Evolutionary conservation across 2,113 vertebrate genomes (phyloP).

Genomic region (Spea bombifrons): DNA sequence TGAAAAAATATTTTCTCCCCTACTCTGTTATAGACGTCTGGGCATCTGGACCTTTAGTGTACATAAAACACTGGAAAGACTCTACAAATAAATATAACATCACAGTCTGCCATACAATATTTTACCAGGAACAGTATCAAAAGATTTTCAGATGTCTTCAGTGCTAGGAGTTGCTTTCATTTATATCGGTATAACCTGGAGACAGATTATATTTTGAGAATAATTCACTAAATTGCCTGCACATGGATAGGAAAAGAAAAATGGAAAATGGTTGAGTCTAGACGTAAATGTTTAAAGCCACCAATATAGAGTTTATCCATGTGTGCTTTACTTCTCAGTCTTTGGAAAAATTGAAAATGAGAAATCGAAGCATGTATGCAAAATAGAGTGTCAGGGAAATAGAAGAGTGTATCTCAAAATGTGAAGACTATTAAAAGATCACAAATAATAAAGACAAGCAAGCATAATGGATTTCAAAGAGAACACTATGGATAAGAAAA

Average conservation of each 20-base stretch:
- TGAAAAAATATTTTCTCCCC: slow-evolving; percentile 20
- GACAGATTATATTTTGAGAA: neutral
- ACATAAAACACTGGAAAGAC: neutral
- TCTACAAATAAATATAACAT: neutral
- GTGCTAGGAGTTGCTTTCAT: neutral
- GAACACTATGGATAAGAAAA: no score
- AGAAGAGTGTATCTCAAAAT: no score
- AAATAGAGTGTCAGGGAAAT: no score
- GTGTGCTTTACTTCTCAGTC: no score
- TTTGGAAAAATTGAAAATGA: no score
- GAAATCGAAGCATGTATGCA: no score
- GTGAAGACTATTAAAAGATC: no score
- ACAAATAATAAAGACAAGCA: no score
- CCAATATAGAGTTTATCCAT: no score
- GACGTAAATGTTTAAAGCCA: neutral
- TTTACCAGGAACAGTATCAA: neutral
- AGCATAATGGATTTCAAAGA: no score
- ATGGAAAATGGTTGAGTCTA: neutral
- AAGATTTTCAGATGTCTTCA: neutral
- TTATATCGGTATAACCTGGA: neutral
- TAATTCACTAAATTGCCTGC: neutral
- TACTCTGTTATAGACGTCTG: neutral
- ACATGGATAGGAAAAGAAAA: neutral
- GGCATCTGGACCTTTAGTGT: neutral
- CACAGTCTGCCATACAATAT: neutral